phyloP scores from a whole-genome alignment of 2,888 invertebrate species.

The Erannis defoliaria region DNA sequence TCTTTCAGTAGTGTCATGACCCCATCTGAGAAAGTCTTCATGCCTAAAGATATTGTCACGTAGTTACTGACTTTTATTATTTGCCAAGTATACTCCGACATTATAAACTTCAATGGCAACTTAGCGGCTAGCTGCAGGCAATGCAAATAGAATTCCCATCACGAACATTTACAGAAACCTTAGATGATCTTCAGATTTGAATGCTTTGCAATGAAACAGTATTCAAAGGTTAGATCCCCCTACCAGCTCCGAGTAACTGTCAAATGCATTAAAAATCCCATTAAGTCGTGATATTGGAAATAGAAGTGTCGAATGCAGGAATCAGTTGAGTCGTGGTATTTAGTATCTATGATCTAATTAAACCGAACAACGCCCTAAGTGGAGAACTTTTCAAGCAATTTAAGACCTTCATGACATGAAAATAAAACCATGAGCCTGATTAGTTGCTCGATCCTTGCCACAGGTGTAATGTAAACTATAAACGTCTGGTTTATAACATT shows the following conservation, averaged over 20 bases:
- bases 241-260: slow-evolving; percentile 16
- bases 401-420: slow-evolving; percentile 60
- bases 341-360: slow-evolving; percentile 55
- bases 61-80: no score
- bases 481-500: slow-evolving; percentile 47
- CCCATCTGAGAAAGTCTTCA: no score
- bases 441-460: slow-evolving; percentile 76
- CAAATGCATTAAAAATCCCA: slow-evolving; percentile 46
- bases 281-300: slow-evolving; percentile 64
- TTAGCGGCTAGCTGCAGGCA: slow-evolving; percentile 3
- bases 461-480: slow-evolving; percentile 81
- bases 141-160: slow-evolving; percentile 26
- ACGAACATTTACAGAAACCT: slow-evolving; percentile 23
- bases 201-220: slow-evolving; percentile 7
- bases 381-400: slow-evolving; percentile 57
- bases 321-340: slow-evolving; percentile 70
- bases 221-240: slow-evolving; percentile 28
- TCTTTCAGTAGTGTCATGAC: no score
- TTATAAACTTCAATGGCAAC: slow-evolving; percentile 17
- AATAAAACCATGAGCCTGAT: slow-evolving; percentile 68
- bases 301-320: slow-evolving; percentile 45
- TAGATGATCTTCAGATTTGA: slow-evolving; percentile 30
- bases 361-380: slow-evolving; percentile 65
- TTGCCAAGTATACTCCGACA: neutral
- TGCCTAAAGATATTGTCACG: no score